Evolutionary conservation across 2,113 vertebrate species (phyloP), one percentile per base, ranked within the genome.

Genomic region (Shinisaurus crocodilurus): DNA sequence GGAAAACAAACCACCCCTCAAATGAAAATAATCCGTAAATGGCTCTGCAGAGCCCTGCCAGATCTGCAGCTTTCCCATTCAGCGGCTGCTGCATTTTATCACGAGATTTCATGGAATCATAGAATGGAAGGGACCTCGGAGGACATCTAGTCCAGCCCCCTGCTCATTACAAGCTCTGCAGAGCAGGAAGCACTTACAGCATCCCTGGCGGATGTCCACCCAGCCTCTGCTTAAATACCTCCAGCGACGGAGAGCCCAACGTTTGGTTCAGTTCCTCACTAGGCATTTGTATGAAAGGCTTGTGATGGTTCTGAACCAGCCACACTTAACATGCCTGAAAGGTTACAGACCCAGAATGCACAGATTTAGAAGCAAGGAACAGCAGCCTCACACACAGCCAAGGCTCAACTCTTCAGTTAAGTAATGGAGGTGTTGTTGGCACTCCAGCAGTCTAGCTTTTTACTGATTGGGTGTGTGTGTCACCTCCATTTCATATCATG

Each of bases 1-100:
- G 82, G 43, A 7, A 50, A 91, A 40, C 79, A 82, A 92, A 69
- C 48, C 40, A 81, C 63, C 65, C 90, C 82, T 81, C 76, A 90
- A 76, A 93, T 40, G 48, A 37, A 29, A 75, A 77, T 86, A 82
- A 88, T 87, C 1, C 3, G 37, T 60, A 75, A 89, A 65, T 0
- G 81, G 70, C 0, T 0, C 85, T 0, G 70, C 81, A 6, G 57
- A 27, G 86, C n/a, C 50, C 23, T 5, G 27, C 48, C 34, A 48
- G 48, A 76, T 60, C 25, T 54, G 15, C 34, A 8, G 34, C 18
- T 57, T 13, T 7, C 27, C 6, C 54, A 1, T n/a, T 4, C 23
- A 12, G 48, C n/a, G 54, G 48, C 15, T 34, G 40, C 40, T 25
- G 40, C 15, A 50, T 32, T 60, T 87, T 23, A 25, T 50, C 67